Percentiles rank a stretch among this genome's conserved stretches.
These are phyloP conservation scores for Diabrotica balteata DNA, from an alignment of 2,888 invertebrate genomes.

Conservation along the genomic window DNA sequence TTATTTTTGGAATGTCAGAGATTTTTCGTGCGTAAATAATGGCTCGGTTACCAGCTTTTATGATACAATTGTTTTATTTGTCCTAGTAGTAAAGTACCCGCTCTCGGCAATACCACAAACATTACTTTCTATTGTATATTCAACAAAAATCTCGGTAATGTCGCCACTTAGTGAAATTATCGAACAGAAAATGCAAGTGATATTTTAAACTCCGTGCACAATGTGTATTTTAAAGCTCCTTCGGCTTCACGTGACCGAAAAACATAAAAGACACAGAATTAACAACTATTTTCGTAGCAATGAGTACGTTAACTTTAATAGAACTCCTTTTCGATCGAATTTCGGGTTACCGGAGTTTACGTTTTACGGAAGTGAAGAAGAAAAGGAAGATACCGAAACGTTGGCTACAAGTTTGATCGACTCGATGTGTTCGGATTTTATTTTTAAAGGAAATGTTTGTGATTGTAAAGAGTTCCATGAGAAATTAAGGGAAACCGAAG, in stretches of 20 bases:
- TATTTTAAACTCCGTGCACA: conserved; percentile 11
- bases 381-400: conserved; percentile 37
- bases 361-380: conserved; percentile 34
- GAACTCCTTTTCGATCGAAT: conserved; percentile 36
- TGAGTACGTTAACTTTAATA: conserved; percentile 32
- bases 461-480: conserved; percentile 40
- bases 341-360: conserved; percentile 46
- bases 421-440: conserved; percentile 39
- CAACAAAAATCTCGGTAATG: neutral
- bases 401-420: conserved; percentile 37
- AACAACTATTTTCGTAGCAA: conserved; percentile 51
- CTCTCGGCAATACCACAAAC: conserved; percentile 32
- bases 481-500: conserved; percentile 34
- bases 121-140: conserved; percentile 26
- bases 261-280: conserved; percentile 30
- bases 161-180: neutral
- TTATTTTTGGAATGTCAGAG: conserved; percentile 35
- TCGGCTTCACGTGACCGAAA: conserved; percentile 64
- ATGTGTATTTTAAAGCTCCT: conserved; percentile 69
- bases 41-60: conserved; percentile 35
- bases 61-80: conserved; percentile 38
- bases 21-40: conserved; percentile 45
- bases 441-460: conserved; percentile 39
- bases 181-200: conserved; percentile 25
- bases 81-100: conserved; percentile 35